These are phyloP conservation scores for Hippocampus abdominalis DNA, from an alignment of 2,113 vertebrate genomes.

Conservation along the genomic window DNA sequence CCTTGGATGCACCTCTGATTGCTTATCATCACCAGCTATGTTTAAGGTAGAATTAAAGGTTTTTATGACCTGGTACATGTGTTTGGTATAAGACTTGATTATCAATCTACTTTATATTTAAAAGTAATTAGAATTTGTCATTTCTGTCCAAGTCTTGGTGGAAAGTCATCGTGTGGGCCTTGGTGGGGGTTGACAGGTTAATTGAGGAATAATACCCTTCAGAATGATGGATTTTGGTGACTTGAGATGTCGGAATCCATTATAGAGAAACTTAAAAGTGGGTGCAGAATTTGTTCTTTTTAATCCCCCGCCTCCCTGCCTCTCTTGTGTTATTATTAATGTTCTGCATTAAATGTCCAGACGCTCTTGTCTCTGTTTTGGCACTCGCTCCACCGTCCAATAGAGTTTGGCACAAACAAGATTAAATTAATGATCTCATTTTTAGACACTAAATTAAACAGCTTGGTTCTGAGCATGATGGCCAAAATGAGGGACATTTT, in stretches of 20 bases:
- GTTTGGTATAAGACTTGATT: constrained; percentile 50
- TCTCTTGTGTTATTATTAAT: constrained; percentile 68
- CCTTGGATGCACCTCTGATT: background rate
- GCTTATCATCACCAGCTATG: constrained; percentile 4
- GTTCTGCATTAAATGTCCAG: constrained; percentile 64
- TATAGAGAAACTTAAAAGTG: constrained; percentile 77
- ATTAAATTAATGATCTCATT: constrained; percentile 65
- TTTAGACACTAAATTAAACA: constrained; percentile 48
- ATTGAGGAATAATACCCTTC: constrained; percentile 81
- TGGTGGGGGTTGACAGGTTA: constrained; percentile 75
- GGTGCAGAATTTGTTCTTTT: constrained; percentile 69
- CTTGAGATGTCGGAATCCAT: constrained; percentile 80
- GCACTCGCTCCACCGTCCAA: constrained; percentile 34
- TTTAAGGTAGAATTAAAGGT: constrained; percentile 23
- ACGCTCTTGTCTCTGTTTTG: constrained; percentile 44
- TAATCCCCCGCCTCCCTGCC: constrained; percentile 59
- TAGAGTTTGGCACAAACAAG: constrained; percentile 54
- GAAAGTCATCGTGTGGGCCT: constrained; percentile 62
- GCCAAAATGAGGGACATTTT: constrained; percentile 18
- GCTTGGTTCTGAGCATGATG: constrained; percentile 19
- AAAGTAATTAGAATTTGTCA: constrained; percentile 78
- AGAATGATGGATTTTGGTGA: constrained; percentile 83
- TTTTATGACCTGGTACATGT: constrained; percentile 23
- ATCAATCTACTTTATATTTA: constrained; percentile 76
- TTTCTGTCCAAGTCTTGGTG: constrained; percentile 69